Conservation (phyloP, 2,797 vertebrate genomes). For the Pseudocheirus occidentalis region DNA sequence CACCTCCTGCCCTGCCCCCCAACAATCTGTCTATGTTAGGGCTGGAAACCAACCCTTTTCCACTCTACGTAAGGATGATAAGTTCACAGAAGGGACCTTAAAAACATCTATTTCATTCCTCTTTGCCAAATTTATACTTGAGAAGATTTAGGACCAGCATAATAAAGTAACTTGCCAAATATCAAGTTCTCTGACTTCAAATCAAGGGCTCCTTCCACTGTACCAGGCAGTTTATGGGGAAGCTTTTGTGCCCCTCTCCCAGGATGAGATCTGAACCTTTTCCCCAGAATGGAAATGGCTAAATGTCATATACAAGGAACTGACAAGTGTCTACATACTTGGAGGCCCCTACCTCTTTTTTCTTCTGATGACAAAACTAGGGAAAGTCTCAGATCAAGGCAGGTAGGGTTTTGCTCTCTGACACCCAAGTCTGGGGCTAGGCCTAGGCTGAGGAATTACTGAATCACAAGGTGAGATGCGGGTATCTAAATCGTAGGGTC, state of each 20-base stretch:
- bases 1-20: no score
- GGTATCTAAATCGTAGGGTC: not conserved
- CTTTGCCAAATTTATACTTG: not conserved
- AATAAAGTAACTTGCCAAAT: not conserved
- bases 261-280: not conserved
- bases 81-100: not conserved
- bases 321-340: not conserved
- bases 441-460: not conserved
- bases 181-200: not conserved
- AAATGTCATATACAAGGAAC: not conserved
- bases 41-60: not conserved
- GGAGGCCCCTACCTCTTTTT: not conserved
- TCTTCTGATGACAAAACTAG: not conserved
- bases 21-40: not conserved
- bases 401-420: not conserved
- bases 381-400: not conserved
- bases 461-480: not conserved
- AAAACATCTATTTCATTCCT: not conserved
- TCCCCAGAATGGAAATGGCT: not conserved
- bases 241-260: not conserved
- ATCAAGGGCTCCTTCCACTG: not conserved
- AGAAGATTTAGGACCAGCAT: not conserved
- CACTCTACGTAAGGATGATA: not conserved
- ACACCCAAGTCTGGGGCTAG: not conserved
- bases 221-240: not conserved